Evolutionary conservation across 2,888 invertebrate species (phyloP).

Genomic region (Gasteruption jaculator): DNA sequence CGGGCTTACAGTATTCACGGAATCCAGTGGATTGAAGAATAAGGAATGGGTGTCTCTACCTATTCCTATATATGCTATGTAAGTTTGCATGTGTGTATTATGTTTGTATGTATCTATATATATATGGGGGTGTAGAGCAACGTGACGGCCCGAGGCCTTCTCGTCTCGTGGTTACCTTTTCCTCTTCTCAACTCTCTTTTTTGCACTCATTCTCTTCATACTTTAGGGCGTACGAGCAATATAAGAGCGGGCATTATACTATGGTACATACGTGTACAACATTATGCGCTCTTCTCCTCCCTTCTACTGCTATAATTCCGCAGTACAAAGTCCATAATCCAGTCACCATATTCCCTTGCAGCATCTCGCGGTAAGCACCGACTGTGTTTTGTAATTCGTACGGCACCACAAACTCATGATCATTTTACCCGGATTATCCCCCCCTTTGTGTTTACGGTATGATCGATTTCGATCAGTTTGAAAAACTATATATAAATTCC

Average conservation of each 20-base stretch:
- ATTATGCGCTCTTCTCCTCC: constrained; percentile 31
- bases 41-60: constrained; percentile 34
- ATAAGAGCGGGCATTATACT: too few species aligned
- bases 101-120: constrained; percentile 21
- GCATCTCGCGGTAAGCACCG: constrained; percentile 23
- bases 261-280: constrained; percentile 34
- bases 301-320: constrained; percentile 37
- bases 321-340: constrained; percentile 44
- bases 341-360: constrained; percentile 35
- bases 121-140: constrained; percentile 32
- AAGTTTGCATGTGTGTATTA: constrained; percentile 22
- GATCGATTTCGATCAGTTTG: too few species aligned
- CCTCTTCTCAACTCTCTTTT: constrained; percentile 18
- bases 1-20: constrained; percentile 36
- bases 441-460: too few species aligned
- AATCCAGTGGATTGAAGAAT: constrained; percentile 40
- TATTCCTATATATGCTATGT: too few species aligned
- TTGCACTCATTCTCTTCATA: constrained; percentile 16
- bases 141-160: constrained; percentile 35
- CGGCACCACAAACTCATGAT: too few species aligned
- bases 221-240: constrained; percentile 1
- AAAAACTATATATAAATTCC: too few species aligned
- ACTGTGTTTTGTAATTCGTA: too few species aligned
- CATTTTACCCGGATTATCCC: too few species aligned
- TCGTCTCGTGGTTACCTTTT: constrained; percentile 30